phyloP scores from a whole-genome alignment of 2,888 invertebrate genomes.

The Troides oblongomaculatus region DNA sequence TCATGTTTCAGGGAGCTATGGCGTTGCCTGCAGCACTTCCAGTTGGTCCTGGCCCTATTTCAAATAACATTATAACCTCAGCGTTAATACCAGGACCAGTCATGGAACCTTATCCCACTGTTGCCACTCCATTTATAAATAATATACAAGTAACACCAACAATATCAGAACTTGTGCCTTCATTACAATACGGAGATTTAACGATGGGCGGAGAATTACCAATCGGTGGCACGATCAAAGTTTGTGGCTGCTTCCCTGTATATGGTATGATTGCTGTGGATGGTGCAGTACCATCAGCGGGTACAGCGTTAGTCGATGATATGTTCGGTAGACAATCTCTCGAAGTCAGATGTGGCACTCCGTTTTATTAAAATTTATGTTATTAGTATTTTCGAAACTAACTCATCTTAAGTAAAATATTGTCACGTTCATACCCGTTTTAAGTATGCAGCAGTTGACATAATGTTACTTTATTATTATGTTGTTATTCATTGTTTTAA shows the following conservation, averaged over 20 bases:
- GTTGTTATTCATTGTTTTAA: slow-evolving; percentile 23
- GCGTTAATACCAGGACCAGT: slow-evolving; percentile 25
- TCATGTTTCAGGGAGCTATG: slow-evolving; percentile 32
- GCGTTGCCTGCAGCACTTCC: slow-evolving; percentile 27
- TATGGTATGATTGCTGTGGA: slow-evolving; percentile 62
- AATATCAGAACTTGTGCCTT: slow-evolving; percentile 58
- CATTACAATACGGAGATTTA: slow-evolving; percentile 59
- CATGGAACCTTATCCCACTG: slow-evolving; percentile 20
- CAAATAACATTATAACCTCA: slow-evolving; percentile 16
- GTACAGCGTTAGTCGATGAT: slow-evolving; percentile 51
- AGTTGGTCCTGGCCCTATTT: slow-evolving; percentile 16
- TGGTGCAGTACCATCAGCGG: slow-evolving; percentile 56
- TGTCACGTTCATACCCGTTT: slow-evolving; percentile 9
- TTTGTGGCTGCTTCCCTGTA: slow-evolving; percentile 63
- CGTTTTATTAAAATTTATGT: slow-evolving; percentile 31
- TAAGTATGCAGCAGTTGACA: slow-evolving; percentile 14
- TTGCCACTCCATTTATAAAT: slow-evolving; percentile 32
- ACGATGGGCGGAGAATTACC: slow-evolving; percentile 58
- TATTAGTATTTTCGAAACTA: slow-evolving; percentile 16
- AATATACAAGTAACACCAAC: slow-evolving; percentile 50
- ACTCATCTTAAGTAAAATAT: slow-evolving; percentile 18
- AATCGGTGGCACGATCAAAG: slow-evolving; percentile 59
- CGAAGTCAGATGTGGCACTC: slow-evolving; percentile 35
- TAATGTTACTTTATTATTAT: slow-evolving; percentile 25
- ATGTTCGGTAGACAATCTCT: slow-evolving; percentile 45